Conservation (phyloP, 2,888 invertebrate genomes). For the Mimas tiliae region DNA sequence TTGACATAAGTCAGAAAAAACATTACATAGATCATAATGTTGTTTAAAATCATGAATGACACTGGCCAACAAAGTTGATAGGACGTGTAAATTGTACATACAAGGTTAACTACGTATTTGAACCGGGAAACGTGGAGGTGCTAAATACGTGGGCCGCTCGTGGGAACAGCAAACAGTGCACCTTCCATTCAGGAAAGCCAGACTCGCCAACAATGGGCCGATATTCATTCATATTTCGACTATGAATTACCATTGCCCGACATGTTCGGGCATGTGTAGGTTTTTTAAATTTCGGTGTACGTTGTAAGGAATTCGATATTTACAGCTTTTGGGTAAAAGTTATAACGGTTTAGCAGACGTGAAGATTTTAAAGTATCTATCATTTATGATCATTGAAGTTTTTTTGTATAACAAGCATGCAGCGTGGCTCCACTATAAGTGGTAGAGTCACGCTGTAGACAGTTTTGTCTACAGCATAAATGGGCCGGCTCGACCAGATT, state of each 20-base stretch:
- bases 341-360: no score
- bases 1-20: not conserved
- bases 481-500: no score
- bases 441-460: not conserved
- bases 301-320: not conserved
- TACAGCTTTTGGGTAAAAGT: no score
- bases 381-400: no score
- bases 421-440: no score
- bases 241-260: constrained; percentile 26
- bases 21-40: not conserved
- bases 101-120: constrained; percentile 42
- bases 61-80: constrained; percentile 30
- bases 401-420: no score
- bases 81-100: constrained; percentile 33
- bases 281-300: not conserved
- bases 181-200: constrained; percentile 41
- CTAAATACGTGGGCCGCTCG: constrained; percentile 68
- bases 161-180: constrained; percentile 73
- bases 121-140: constrained; percentile 51
- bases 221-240: constrained; percentile 41
- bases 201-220: constrained; percentile 33
- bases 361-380: no score
- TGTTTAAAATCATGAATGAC: constrained; percentile 33
- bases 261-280: constrained; percentile 6
- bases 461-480: no score